Percentiles rank a stretch among this genome's conserved stretches.
These are phyloP conservation scores for Scrobipalpa atriplicella DNA, from an alignment of 2,888 invertebrate genomes.

Conservation along the genomic window DNA sequence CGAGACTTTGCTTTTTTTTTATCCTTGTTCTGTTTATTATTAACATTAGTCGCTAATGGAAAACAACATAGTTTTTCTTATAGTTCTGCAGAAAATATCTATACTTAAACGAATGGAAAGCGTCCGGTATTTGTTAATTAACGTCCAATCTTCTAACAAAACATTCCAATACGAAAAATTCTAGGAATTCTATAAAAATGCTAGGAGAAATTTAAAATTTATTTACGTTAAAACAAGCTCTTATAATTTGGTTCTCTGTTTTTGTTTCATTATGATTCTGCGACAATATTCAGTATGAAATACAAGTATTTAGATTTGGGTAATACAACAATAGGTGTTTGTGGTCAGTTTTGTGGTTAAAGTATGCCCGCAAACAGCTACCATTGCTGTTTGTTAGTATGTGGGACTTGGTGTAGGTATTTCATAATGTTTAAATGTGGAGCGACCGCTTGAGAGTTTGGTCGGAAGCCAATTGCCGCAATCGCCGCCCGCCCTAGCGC, in stretches of 20 bases:
- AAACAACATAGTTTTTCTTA: no score
- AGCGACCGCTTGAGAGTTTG: slow-evolving; percentile 27
- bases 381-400: slow-evolving; percentile 5
- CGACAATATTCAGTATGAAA: background rate
- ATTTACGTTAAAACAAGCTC: no score
- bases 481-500: slow-evolving; percentile 23
- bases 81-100: background rate
- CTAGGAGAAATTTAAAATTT: background rate
- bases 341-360: slow-evolving; percentile 6
- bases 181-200: background rate
- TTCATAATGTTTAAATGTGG: slow-evolving; percentile 32
- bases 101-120: slow-evolving; percentile 12
- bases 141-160: background rate
- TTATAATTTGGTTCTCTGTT: no score
- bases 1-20: no score
- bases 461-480: slow-evolving; percentile 30
- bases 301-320: background rate
- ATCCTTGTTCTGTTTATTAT: no score
- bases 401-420: slow-evolving; percentile 18
- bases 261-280: background rate
- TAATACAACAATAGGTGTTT: background rate
- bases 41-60: no score
- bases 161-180: background rate
- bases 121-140: slow-evolving; percentile 7
- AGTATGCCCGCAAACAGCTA: slow-evolving; percentile 8